phyloP scores from a whole-genome alignment of 30 jellyfish, hydroid and myxozoan species.

The Aurelia sp. region DNA sequence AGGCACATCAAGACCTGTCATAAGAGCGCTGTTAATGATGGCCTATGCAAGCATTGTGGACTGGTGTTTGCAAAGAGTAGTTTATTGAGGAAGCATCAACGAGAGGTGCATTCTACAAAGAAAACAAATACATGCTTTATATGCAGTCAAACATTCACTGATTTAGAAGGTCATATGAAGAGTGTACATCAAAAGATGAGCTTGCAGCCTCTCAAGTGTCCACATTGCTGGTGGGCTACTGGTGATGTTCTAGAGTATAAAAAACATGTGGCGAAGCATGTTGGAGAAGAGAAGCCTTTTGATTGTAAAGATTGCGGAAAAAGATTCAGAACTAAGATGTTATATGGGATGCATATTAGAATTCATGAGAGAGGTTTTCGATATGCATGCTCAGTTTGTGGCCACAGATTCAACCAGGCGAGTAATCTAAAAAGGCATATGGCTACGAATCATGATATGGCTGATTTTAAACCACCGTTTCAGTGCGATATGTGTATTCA shows the following conservation, averaged over 20 bases:
- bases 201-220: conserved; percentile 8
- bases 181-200: conserved; percentile 18
- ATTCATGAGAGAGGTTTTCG: neutral
- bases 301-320: conserved; percentile 14
- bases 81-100: neutral
- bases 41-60: neutral
- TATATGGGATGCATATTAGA: neutral
- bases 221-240: conserved; percentile 44
- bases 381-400: neutral
- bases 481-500: conserved; percentile 21
- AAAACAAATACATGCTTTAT: neutral
- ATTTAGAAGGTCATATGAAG: conserved; percentile 25
- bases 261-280: conserved; percentile 25
- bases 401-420: conserved; percentile 23
- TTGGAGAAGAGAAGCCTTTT: conserved; percentile 10
- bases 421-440: conserved; percentile 2
- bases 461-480: neutral
- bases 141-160: conserved; percentile 1
- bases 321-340: neutral
- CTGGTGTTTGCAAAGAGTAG: neutral
- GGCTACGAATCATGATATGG: neutral
- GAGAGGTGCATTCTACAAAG: neutral
- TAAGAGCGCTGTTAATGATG: neutral
- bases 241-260: neutral
- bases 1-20: conserved; percentile 2